Percentiles rank a stretch among this genome's conserved stretches.
These are phyloP conservation scores for Tridacna crocea DNA, from an alignment of 2,888 invertebrate species.

Conservation along the genomic window DNA sequence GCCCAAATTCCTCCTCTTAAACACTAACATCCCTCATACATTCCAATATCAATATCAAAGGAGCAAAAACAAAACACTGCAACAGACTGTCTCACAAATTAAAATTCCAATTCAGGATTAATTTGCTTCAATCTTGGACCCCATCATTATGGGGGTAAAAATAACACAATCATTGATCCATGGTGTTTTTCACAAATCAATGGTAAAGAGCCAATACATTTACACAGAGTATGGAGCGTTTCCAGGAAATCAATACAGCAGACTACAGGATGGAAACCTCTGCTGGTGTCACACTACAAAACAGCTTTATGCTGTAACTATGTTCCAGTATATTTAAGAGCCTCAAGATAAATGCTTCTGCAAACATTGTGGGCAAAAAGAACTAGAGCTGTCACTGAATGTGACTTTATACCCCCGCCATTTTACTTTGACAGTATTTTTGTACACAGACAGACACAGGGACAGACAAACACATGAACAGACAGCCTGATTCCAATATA, in stretches of 20 bases:
- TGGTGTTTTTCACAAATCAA: conserved; percentile 21
- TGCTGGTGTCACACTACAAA: neutral
- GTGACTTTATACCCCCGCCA: too few species aligned
- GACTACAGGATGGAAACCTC: conserved; percentile 2
- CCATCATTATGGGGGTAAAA: neutral
- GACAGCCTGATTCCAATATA: too few species aligned
- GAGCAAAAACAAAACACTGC: conserved; percentile 10
- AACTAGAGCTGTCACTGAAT: too few species aligned
- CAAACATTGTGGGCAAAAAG: too few species aligned
- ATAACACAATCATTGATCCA: conserved; percentile 16
- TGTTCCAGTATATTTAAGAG: neutral
- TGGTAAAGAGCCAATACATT: conserved; percentile 15
- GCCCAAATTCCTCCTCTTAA: neutral
- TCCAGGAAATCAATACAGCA: conserved; percentile 19
- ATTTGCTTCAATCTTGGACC: conserved; percentile 23
- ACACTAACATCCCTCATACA: neutral
- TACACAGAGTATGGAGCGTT: conserved; percentile 19
- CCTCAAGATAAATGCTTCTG: too few species aligned
- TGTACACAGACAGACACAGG: too few species aligned
- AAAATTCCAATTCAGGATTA: conserved; percentile 18
- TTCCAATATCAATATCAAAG: too few species aligned
- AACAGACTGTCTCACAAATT: conserved; percentile 12
- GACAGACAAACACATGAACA: too few species aligned
- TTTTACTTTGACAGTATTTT: too few species aligned
- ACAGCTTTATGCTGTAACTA: neutral